A percentile compares a stretch with the other conserved stretches of the same genome.
These are phyloP conservation scores for Doryteuthis pealeii DNA, from an alignment of 1,140 invertebrate genomes.

Conservation along the genomic window DNA sequence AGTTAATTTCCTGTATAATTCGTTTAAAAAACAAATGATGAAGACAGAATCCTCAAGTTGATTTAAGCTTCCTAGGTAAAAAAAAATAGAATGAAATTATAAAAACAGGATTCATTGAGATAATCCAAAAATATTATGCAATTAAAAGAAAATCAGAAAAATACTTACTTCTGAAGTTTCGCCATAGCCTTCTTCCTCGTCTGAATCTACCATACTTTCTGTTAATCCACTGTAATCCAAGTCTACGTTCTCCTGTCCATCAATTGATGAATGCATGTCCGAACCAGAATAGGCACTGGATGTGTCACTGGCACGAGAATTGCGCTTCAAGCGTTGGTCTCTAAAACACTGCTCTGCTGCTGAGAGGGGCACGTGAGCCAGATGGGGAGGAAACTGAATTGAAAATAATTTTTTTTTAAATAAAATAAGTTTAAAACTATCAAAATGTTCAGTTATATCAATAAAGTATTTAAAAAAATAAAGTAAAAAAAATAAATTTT, in stretches of 20 bases:
- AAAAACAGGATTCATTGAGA: too few relatives aligned
- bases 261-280: conserved; percentile 78
- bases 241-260: conserved; percentile 68
- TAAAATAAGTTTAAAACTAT: too few relatives aligned
- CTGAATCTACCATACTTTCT: conserved; percentile 86
- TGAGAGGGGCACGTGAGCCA: conserved; percentile 36
- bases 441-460: too few relatives aligned
- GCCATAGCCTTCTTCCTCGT: conserved; percentile 77
- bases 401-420: conserved; percentile 20
- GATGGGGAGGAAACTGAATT: conserved; percentile 43
- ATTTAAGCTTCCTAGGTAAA: too few relatives aligned
- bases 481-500: neutral
- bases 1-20: too few relatives aligned
- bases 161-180: conserved; percentile 77
- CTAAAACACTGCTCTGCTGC: conserved; percentile 58
- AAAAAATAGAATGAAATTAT: too few relatives aligned
- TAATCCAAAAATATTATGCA: too few relatives aligned
- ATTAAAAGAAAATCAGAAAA: too few relatives aligned
- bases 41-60: too few relatives aligned
- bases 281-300: conserved; percentile 92
- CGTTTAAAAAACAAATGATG: too few relatives aligned
- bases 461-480: too few relatives aligned
- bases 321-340: conserved; percentile 73
- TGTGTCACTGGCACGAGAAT: conserved; percentile 88
- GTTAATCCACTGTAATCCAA: conserved; percentile 83